Evolutionary conservation across 2,797 vertebrate species (phyloP).

Genomic region (Ctenochaetus hawaiiensis): DNA sequence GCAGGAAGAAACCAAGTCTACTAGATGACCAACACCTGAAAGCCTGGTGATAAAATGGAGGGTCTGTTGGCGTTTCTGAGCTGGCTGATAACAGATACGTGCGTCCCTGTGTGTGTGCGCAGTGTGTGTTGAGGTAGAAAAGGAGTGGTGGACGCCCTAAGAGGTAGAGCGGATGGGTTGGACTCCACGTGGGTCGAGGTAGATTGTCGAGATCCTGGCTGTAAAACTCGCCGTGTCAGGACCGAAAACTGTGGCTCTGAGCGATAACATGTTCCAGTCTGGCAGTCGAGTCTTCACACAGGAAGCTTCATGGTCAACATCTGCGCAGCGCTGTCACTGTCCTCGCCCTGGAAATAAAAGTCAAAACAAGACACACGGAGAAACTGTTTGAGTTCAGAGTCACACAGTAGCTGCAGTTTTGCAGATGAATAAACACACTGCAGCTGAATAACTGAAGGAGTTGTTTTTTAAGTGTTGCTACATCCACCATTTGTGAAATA

Average conservation of each 20-base stretch:
- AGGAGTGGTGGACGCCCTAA: slow-evolving; percentile 1
- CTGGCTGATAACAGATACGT: slow-evolving; percentile 36
- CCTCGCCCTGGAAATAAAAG: slow-evolving; percentile 19
- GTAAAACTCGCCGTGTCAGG: slow-evolving; percentile 45
- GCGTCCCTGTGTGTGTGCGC: neutral
- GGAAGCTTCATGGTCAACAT: neutral
- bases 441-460: neutral
- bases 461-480: neutral
- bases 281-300: slow-evolving; percentile 14
- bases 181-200: slow-evolving; percentile 52
- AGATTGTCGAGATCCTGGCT: slow-evolving; percentile 27
- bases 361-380: neutral
- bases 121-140: slow-evolving; percentile 49
- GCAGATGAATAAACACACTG: neutral
- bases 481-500: slow-evolving; percentile 20
- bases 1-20: slow-evolving; percentile 30
- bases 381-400: neutral
- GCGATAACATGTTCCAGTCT: slow-evolving; percentile 38
- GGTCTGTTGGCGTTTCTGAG: slow-evolving; percentile 20
- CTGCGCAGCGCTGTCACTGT: neutral
- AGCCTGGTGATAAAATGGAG: slow-evolving; percentile 20
- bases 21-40: slow-evolving; percentile 24
- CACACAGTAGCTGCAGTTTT: neutral
- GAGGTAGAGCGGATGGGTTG: slow-evolving; percentile 43
- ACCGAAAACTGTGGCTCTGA: slow-evolving; percentile 31